Evolutionary conservation across 2,113 vertebrate species (phyloP), one percentile per base, ranked within the genome.

Genomic region (Mola mola): DNA sequence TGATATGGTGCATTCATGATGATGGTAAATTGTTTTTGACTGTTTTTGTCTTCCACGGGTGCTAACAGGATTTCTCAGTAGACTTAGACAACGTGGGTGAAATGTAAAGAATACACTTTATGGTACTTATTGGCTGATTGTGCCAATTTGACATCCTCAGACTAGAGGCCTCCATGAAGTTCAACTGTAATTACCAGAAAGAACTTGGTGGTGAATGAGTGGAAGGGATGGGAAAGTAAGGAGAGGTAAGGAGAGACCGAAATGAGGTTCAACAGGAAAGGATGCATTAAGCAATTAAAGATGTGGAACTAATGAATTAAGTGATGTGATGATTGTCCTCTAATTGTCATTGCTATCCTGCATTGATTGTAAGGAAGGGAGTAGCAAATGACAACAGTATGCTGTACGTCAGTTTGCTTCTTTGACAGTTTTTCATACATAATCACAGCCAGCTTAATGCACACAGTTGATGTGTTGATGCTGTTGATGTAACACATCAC

Each of bases 261-360:
- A 58, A 72, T 29, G 53, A 79, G 83, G 79, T 81, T 82, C 66
- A 75, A 82, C 82, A 89, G 89, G 88, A 92, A 93, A 90, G 91
- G 90, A 93, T 93, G 90, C 93, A 92, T 94, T 93, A 90, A 94
- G 93, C 94, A 95, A 94, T 95, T 95, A 94, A 94, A 94, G 90
- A 88, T 91, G 41, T 65, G 83, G 84, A 90, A 91, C 88, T 86
- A 71, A 75, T 81, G 88, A 92, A 93, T 92, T 89, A 93, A 88
- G 85, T 87, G 85, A 88, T 71, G 87, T 67, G 80, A 85, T 89
- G 81, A 89, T 90, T 92, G 92, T 78, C 86, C 90, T 82, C 89
- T 94, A 94, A 94, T 95, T 96, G 94, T 93, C 91, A 90, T 83
- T 63, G 92, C 92, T 90, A 89, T 94, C 91, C n/a, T 88, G 81